phyloP scores from a whole-genome alignment of 2,888 invertebrate genomes.

The Agrochola circellaris region DNA sequence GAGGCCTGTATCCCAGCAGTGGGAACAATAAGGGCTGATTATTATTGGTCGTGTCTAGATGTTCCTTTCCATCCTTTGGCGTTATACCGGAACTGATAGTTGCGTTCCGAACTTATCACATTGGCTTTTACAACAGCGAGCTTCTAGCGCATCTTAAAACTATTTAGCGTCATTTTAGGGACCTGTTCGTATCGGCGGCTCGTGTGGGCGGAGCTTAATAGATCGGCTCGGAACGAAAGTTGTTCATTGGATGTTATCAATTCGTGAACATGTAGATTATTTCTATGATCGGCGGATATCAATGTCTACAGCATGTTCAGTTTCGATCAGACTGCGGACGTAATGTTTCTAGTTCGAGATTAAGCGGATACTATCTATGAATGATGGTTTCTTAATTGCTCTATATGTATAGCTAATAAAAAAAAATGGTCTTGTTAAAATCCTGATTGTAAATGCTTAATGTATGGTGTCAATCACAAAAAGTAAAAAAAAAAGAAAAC shows the following conservation, averaged over 20 bases:
- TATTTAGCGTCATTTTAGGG: slow-evolving; percentile 77
- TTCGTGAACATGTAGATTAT: slow-evolving; percentile 83
- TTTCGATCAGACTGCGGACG: slow-evolving; percentile 47
- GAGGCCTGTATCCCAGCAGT: too few relatives aligned
- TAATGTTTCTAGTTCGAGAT: slow-evolving; percentile 52
- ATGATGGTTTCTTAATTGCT: slow-evolving; percentile 31
- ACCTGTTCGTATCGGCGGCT: slow-evolving; percentile 75
- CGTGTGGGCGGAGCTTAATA: slow-evolving; percentile 87
- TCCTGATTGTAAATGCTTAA: not conserved
- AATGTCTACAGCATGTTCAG: slow-evolving; percentile 55
- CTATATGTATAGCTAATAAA: not conserved
- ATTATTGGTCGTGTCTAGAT: not conserved
- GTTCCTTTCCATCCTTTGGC: not conserved
- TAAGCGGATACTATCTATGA: slow-evolving; percentile 20
- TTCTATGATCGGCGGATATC: slow-evolving; percentile 75
- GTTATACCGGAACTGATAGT: not conserved
- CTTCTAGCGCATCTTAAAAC: not conserved
- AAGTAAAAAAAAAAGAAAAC: not conserved
- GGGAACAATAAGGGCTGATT: too few relatives aligned
- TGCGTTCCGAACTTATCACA: not conserved
- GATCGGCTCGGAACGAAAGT: slow-evolving; percentile 83
- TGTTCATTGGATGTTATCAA: slow-evolving; percentile 88
- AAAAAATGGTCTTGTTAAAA: not conserved
- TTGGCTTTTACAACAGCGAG: not conserved
- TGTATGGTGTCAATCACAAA: not conserved